Base-by-base conservation (phyloP, 2,797 vertebrate genomes). In the Gymnocypris eckloni region DNA sequence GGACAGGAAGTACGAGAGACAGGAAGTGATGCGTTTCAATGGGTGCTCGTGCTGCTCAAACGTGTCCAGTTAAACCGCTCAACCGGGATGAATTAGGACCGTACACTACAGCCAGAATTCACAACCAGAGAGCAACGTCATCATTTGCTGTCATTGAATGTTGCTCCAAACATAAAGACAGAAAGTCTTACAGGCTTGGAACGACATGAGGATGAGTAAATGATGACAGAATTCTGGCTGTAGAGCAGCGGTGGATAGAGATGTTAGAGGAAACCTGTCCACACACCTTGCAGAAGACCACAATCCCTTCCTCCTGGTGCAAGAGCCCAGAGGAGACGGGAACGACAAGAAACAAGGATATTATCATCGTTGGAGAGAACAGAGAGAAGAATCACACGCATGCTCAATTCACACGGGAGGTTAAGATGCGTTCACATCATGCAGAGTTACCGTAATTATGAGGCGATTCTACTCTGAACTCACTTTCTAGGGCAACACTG, bases 261-360 rank as follows among this genome's bases (percentile, higher is more conserved):
- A 92, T 91, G 91, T 41, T 61, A 90, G 91, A 89, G 72, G 86
- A 92, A 91, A 93, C 92, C 93, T 93, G 92, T 89, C 92, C 92
- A 99, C 98, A 98, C 97, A 99, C 98, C 98, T 99, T 97, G 95
- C 97, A 99, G 96, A 96, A 98, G 96, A 97, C 97, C 96, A 98
- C 97, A 95, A 97, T 96, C 95, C 96, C 98, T 96, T 99, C 97
- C 95, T 99, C 98, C 97, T 99, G 97, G 94, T 97, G 95, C 92
- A 94, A 93, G 91, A 94, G 92, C 90, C 93, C 92, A 93, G 90
- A 93, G 91, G 91, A 92, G 89, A 90, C 54, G 86, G 90, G 91
- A 88, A 84, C 81, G 88, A 91, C 80, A 92, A 91, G 91, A 91
- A 94, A 93, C 91, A 96, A 94, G 96, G 91, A 92, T 93, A 92